Conservation (phyloP, 2,888 invertebrate species). For the Panorpa germanica region DNA sequence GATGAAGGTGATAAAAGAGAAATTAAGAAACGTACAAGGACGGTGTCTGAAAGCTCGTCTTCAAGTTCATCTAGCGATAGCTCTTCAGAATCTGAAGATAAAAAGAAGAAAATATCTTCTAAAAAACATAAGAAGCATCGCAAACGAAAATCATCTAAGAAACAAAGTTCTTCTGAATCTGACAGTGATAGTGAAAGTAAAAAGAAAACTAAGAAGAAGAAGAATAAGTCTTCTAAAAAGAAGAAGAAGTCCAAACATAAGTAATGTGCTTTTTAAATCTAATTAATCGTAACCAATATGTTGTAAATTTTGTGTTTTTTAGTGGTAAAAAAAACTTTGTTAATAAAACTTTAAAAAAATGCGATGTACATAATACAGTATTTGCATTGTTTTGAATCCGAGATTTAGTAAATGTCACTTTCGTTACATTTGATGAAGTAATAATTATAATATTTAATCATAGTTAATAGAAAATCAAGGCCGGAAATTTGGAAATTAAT, state of each 20-base stretch:
- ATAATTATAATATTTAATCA: too few species aligned
- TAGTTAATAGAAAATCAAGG: too few species aligned
- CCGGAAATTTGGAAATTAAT: too few species aligned
- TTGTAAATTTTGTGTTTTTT: too few species aligned
- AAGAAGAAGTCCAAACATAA: conserved; percentile 49
- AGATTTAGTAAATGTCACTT: too few species aligned
- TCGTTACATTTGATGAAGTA: too few species aligned
- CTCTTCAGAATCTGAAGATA: conserved; percentile 24
- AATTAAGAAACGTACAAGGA: conserved; percentile 26
- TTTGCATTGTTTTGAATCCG: too few species aligned
- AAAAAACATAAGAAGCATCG: conserved; percentile 37
- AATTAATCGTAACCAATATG: too few species aligned
- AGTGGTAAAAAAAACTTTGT: too few species aligned
- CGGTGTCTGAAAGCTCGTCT: conserved; percentile 27
- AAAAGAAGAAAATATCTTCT: conserved; percentile 36
- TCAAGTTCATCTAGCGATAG: conserved; percentile 22
- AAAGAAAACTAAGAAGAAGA: conserved; percentile 48
- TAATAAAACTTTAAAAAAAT: too few species aligned
- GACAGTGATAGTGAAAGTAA: conserved; percentile 43
- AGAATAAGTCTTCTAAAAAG: conserved; percentile 49
- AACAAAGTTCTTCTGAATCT: conserved; percentile 42
- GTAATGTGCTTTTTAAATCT: too few species aligned
- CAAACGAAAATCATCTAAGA: conserved; percentile 28
- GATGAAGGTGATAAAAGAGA: conserved; percentile 18
- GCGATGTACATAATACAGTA: too few species aligned